These are phyloP conservation scores for Lordiphosa fenestrarum DNA, from an alignment of 2,888 invertebrate genomes.

Conservation along the genomic window DNA sequence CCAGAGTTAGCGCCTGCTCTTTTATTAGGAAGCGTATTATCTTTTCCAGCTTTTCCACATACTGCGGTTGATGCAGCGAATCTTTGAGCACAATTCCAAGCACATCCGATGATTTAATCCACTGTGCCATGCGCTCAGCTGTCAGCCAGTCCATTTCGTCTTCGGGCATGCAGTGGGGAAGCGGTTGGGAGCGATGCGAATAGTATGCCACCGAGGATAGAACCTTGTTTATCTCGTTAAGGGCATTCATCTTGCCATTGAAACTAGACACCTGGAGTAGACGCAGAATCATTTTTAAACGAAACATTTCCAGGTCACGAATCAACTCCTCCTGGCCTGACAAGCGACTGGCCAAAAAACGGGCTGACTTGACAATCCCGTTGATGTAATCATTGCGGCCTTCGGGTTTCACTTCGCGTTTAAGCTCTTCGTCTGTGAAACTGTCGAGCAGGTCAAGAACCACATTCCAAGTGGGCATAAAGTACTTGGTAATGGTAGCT, in stretches of 20 bases:
- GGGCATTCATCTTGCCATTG: conserved; percentile 99
- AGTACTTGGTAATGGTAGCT: conserved; percentile 93
- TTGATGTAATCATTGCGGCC: conserved; percentile 98
- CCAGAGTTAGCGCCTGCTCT: conserved; percentile 91
- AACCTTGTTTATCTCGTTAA: conserved; percentile 98
- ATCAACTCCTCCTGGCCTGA: conserved; percentile 89
- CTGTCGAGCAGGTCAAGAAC: conserved; percentile 94
- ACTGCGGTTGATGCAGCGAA: conserved; percentile 97
- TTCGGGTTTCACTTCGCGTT: conserved; percentile 95
- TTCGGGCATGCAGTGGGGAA: conserved; percentile 85
- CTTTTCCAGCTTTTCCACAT: conserved; percentile 98
- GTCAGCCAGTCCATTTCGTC: conserved; percentile 95
- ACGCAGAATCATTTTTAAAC: conserved; percentile 96
- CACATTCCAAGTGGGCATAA: conserved; percentile 95
- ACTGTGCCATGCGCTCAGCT: conserved; percentile 96
- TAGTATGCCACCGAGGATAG: conserved; percentile 94
- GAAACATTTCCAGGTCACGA: conserved; percentile 93
- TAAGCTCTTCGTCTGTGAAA: conserved; percentile 96
- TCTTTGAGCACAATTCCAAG: conserved; percentile 96
- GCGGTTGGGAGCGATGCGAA: conserved; percentile 86
- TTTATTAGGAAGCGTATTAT: conserved; percentile 98
- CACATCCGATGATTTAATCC: conserved; percentile 98
- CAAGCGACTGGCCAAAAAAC: conserved; percentile 92
- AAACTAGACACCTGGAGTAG: conserved; percentile 97
- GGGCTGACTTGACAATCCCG: conserved; percentile 94